A percentile compares a stretch with the other conserved stretches of the same genome.
Evolutionary conservation across 1,140 invertebrate genomes (phyloP).

Genomic region (Zaprionus ornatus): DNA sequence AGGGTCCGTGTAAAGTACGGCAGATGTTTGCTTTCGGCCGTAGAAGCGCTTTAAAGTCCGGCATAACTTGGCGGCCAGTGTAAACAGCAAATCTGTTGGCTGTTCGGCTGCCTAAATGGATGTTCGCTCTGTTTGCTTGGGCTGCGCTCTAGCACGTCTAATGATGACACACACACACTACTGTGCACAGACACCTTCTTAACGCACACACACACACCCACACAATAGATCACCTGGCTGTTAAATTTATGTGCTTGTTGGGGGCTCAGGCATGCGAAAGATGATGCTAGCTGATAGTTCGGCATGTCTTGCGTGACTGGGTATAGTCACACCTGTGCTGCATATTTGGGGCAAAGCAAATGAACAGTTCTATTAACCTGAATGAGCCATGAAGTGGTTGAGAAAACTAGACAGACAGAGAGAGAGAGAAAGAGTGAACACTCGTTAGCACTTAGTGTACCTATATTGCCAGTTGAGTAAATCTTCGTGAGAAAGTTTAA

Average conservation of each 20-base stretch:
- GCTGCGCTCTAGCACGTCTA: conserved; percentile 16
- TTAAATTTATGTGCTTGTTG: conserved; percentile 66
- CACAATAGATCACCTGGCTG: conserved; percentile 64
- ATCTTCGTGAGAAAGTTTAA: background rate
- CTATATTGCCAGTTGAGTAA: background rate
- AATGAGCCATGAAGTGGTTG: conserved; percentile 11
- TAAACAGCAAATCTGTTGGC: conserved; percentile 25
- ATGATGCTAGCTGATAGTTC: conserved; percentile 27
- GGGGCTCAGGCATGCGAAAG: conserved; percentile 50
- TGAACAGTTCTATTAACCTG: conserved; percentile 35
- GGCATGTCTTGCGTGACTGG: conserved; percentile 22
- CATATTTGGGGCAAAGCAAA: background rate
- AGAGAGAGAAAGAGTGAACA: background rate
- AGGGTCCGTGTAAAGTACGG: conserved; percentile 1
- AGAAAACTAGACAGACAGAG: background rate
- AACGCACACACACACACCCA: conserved; percentile 13
- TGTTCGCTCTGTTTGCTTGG: conserved; percentile 57
- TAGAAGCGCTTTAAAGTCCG: conserved; percentile 26
- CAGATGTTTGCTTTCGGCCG: conserved; percentile 23
- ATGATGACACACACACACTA: conserved; percentile 25
- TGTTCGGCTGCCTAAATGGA: conserved; percentile 33
- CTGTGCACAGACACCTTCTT: conserved; percentile 8
- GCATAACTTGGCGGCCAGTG: conserved; percentile 10
- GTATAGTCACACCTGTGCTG: conserved; percentile 21
- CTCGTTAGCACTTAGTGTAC: background rate